Evolutionary conservation across 2,888 invertebrate genomes (phyloP).

Genomic region (Eristalis arbustorum): DNA sequence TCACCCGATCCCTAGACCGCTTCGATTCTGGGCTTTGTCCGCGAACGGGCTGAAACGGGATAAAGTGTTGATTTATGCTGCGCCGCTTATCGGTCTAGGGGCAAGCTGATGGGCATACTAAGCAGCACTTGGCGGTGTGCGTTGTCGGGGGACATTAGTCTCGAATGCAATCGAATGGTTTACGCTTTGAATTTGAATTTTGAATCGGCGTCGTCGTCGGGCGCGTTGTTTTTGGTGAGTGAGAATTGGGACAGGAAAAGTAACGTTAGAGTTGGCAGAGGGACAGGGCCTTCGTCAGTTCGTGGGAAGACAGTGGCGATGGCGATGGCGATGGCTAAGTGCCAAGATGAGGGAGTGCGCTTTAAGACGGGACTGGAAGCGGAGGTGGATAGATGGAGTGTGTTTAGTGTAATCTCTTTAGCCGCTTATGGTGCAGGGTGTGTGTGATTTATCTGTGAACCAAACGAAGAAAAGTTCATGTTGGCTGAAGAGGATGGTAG

Average conservation of each 20-base stretch:
- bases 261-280: conserved; percentile 14
- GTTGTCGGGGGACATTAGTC: conserved; percentile 18
- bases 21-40: conserved; percentile 35
- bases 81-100: background rate
- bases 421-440: too few species aligned
- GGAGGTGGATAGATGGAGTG: too few species aligned
- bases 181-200: conserved; percentile 18
- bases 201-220: background rate
- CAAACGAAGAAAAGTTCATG: too few species aligned
- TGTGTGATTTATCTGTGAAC: too few species aligned
- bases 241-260: conserved; percentile 56
- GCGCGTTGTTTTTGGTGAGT: background rate
- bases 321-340: too few species aligned
- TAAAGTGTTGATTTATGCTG: conserved; percentile 63
- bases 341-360: too few species aligned
- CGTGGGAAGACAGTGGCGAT: conserved; percentile 12
- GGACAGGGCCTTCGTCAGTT: conserved; percentile 3
- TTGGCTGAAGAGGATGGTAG: too few species aligned
- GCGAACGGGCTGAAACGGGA: conserved; percentile 24
- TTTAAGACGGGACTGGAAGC: too few species aligned
- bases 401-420: too few species aligned
- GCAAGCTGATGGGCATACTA: conserved; percentile 39
- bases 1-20: conserved; percentile 16
- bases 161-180: conserved; percentile 1
- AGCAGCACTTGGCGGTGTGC: conserved; percentile 1